Evolutionary conservation across 2,113 vertebrate genomes (phyloP), one percentile per base, ranked within the genome.

Genomic region (Oncorhynchus gorbuscha): DNA sequence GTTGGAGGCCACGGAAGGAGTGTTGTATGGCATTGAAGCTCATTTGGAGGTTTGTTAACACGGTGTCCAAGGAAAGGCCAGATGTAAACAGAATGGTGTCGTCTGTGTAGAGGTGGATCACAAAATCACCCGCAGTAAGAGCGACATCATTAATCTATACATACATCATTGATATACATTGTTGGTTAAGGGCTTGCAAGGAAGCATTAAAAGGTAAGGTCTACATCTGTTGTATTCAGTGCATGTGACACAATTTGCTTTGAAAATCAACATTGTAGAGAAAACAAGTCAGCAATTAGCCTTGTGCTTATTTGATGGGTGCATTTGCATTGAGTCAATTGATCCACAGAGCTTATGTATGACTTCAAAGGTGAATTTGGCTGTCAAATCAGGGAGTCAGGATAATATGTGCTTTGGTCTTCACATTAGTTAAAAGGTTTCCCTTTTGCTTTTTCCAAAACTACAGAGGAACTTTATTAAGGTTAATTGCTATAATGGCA

Each of bases 321-420:
- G 71, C 49, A 89, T 92, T 87, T 89, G 83, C 86, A 90, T 88
- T 81, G 55, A 6, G 76, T 30, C 39, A 84, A 65, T 78, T 74
- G 65, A 72, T 83, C 30, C 76, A 74, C 72, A 59, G 79, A 80
- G 90, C 89, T 87, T 72, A 82, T 85, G 70, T 78, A 90, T 85
- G 80, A 87, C 87, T 89, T 93, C 89, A 91, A 90, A 92, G 85
- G 83, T 84, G 87, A 88, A 90, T 85, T 85, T 79, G 30, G 79
- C 79, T 82, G 78, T 87, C 83, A 83, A 70, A 88, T 88, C 75
- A 80, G 75, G 77, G 30, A 35, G 73, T 73, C 71, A 85, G 88
- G 86, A 79, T 78, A 79, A 83, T 30, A 84, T 22, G 48, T 35
- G 59, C 81, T 91, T 89, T 90, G 51, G 77, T 89, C 76, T 89